Base-by-base conservation (phyloP, 2,113 vertebrate genomes). In the Bagarius yarrelli region DNA sequence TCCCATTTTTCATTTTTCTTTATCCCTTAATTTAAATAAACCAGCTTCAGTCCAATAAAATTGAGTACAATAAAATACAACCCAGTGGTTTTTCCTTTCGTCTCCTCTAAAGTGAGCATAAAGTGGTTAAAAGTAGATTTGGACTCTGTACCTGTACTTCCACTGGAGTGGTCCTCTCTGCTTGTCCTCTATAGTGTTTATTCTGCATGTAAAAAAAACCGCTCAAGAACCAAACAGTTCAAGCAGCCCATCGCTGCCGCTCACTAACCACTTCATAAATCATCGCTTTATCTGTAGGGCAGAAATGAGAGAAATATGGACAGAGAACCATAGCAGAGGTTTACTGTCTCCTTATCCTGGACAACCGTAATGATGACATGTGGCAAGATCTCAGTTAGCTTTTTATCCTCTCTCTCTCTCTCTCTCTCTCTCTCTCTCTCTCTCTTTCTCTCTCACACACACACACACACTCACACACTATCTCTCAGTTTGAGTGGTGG, bases 321-420 rank as follows among this genome's bases (percentile, higher is more conserved):
- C 36, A 25, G 55, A 55, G 21, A 52, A 60, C 32, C n/a, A 55
- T 44, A 59, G 11, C 40, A 60, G 44, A 53, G 18, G 52, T 23
- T 63, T 81, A 61, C n/a, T 27, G 59, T 27, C 44, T 81, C 47
- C 73, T 63, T 32, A 44, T 8, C 69, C 4, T 60, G 56, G 47
- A 81, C 59, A 63, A 27, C 18, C 23, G 53, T 81, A 64, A 81
- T 21, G 16, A 61, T 63, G 44, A 36, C 47, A 63, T 40, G 57
- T 81, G 69, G 67, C 27, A 72, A 25, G 60, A 34, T 34, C 67
- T 32, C 12, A 14, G 53, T 34, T 69, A 80, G 67, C 25, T 47
- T 61, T 71, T 71, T 25, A 25, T 64, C 16, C 5, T 67, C 61
- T 12, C 44, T 77, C 25, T 23, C 11, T 67, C 36, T 40, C 36